These are phyloP conservation scores for Belgica antarctica DNA, from an alignment of 2,888 invertebrate species.

Conservation along the genomic window DNA sequence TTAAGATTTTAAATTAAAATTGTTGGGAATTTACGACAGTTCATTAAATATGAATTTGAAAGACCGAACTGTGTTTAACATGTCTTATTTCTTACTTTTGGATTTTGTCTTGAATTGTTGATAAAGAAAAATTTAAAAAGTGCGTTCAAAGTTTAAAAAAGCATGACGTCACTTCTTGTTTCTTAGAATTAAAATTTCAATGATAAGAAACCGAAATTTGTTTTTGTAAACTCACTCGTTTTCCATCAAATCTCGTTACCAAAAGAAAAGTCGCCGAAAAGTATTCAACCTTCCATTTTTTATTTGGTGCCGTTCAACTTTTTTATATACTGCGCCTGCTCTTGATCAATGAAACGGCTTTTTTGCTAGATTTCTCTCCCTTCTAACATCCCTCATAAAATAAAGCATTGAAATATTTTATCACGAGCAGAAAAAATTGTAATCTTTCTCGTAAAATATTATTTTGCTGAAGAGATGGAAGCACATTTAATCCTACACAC, in stretches of 20 bases:
- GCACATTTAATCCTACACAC: slow-evolving; percentile 15
- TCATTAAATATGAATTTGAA: too few species aligned
- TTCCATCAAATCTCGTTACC: background rate
- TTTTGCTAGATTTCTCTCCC: background rate
- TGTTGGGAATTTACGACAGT: too few species aligned
- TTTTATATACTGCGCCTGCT: slow-evolving; percentile 15
- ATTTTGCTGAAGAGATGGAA: too few species aligned
- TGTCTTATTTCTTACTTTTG: too few species aligned
- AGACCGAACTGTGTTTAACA: too few species aligned
- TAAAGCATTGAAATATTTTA: slow-evolving; percentile 10
- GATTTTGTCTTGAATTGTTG: too few species aligned
- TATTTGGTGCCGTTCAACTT: background rate
- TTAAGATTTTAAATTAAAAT: background rate
- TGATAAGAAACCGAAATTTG: background rate
- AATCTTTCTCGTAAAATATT: slow-evolving; percentile 6
- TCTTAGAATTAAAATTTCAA: too few species aligned
- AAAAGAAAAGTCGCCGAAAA: too few species aligned
- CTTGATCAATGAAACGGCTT: background rate
- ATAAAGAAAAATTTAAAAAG: too few species aligned
- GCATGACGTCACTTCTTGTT: too few species aligned
- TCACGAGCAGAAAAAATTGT: slow-evolving; percentile 1
- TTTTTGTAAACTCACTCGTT: background rate
- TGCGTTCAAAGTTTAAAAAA: too few species aligned
- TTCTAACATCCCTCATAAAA: background rate
- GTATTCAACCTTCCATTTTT: too few species aligned